phyloP scores from a whole-genome alignment of 2,888 invertebrate species.

The Athrips mouffetella region DNA sequence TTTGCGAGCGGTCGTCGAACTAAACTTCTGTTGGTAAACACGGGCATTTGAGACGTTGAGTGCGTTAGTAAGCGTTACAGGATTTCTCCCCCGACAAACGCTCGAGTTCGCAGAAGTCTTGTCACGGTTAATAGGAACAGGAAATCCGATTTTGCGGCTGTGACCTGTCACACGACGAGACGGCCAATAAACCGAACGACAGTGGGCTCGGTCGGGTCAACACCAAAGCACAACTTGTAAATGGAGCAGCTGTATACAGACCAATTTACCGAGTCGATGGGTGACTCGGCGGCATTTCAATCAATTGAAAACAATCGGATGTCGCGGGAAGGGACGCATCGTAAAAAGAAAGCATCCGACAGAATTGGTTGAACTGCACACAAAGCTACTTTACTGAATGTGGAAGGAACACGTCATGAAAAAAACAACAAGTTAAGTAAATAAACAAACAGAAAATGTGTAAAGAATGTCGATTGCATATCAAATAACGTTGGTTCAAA shows the following conservation, averaged over 20 bases:
- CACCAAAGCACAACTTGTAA: slow-evolving; percentile 55
- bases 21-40: slow-evolving; percentile 57
- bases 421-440: background rate
- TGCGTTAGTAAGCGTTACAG: slow-evolving; percentile 39
- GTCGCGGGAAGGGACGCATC: slow-evolving; percentile 39
- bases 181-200: slow-evolving; percentile 34
- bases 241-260: slow-evolving; percentile 51
- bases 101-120: slow-evolving; percentile 18
- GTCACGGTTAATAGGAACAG: slow-evolving; percentile 40
- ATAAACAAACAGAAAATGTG: slow-evolving; percentile 25
- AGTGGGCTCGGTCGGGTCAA: slow-evolving; percentile 48
- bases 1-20: slow-evolving; percentile 55
- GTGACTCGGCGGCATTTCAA: slow-evolving; percentile 40
- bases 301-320: slow-evolving; percentile 56
- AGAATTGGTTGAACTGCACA: background rate
- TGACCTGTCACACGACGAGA: slow-evolving; percentile 34
- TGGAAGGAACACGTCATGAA: background rate
- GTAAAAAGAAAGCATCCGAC: slow-evolving; percentile 27
- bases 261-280: slow-evolving; percentile 40
- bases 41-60: slow-evolving; percentile 43
- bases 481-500: slow-evolving; percentile 44
- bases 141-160: slow-evolving; percentile 49
- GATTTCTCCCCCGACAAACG: slow-evolving; percentile 14
- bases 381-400: background rate
- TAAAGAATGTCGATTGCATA: slow-evolving; percentile 49